Percentiles rank a stretch among this genome's conserved stretches.
phyloP scores from a whole-genome alignment of 2,797 vertebrate species.

The Synanceia verrucosa region DNA sequence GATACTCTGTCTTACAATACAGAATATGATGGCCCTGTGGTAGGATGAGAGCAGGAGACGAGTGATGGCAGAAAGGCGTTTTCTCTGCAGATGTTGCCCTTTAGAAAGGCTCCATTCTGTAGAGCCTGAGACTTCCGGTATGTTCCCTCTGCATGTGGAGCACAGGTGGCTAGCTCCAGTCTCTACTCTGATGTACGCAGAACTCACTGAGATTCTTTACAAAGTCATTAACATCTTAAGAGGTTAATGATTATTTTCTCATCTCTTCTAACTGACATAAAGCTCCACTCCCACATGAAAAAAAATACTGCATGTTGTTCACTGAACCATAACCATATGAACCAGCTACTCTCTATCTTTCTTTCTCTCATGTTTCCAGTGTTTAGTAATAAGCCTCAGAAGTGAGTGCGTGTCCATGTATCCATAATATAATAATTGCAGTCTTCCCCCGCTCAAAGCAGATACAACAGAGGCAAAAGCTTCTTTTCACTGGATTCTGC shows the following conservation, averaged over 20 bases:
- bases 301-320: constrained; percentile 46
- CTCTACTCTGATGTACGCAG: neutral
- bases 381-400: constrained; percentile 7
- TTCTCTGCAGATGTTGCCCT: constrained; percentile 56
- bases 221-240: constrained; percentile 23
- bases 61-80: constrained; percentile 59
- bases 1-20: constrained; percentile 74
- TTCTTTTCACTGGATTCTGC: constrained; percentile 41
- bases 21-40: constrained; percentile 68
- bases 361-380: neutral
- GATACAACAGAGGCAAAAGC: constrained; percentile 32
- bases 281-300: constrained; percentile 45
- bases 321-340: constrained; percentile 41
- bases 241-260: constrained; percentile 35
- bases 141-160: neutral
- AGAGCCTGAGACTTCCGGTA: constrained; percentile 8
- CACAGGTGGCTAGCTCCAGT: neutral
- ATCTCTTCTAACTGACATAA: constrained; percentile 25
- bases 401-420: constrained; percentile 7
- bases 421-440: constrained; percentile 12
- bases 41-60: constrained; percentile 59
- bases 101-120: constrained; percentile 51
- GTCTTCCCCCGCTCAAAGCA: constrained; percentile 34
- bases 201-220: constrained; percentile 8
- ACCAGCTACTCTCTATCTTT: constrained; percentile 19